phyloP scores from a whole-genome alignment of 2,113 vertebrate genomes.

The Sinocyclocheilus anophthalmus region DNA sequence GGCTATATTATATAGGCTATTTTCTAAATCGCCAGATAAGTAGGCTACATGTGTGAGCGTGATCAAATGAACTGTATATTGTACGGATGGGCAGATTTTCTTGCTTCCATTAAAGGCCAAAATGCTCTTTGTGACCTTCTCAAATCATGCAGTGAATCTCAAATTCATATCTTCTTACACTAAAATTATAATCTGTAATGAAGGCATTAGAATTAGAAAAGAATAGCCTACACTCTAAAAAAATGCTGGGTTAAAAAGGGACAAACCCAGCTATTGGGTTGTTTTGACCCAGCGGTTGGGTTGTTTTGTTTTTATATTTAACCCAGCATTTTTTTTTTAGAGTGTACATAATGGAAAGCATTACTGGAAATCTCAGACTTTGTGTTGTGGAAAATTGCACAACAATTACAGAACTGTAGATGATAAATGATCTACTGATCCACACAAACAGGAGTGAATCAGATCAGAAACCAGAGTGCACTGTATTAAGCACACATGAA shows the following conservation, averaged over 20 bases:
- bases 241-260: no score
- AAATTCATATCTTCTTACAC: background rate
- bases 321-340: no score
- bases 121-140: background rate
- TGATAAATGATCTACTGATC: background rate
- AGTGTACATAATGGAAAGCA: background rate
- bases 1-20: background rate
- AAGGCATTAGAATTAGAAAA: background rate
- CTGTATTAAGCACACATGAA: slow-evolving; percentile 54
- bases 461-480: background rate
- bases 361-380: background rate
- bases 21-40: background rate
- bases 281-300: no score
- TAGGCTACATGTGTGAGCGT: background rate
- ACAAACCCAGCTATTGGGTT: no score
- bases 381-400: background rate
- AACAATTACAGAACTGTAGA: background rate
- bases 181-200: background rate
- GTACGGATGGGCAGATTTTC: background rate
- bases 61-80: background rate
- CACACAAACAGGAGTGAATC: background rate
- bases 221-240: no score
- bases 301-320: no score
- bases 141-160: background rate
- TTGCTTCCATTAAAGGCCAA: background rate